phyloP scores from a whole-genome alignment of 1,140 invertebrate species.

The Lepidurus packardi region DNA sequence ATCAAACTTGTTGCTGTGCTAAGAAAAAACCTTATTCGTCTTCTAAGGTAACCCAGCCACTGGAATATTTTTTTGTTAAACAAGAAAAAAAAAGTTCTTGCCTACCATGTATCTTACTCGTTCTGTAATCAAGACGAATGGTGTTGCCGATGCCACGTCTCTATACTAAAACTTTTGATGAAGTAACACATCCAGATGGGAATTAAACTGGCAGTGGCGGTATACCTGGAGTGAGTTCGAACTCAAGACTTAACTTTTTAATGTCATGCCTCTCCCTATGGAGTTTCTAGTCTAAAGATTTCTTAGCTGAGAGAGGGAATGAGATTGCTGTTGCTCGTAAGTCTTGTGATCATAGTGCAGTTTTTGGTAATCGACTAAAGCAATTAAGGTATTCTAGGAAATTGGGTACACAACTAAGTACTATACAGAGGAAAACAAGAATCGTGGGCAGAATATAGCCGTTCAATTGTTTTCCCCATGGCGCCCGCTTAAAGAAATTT shows the following conservation, averaged over 20 bases:
- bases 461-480: neutral
- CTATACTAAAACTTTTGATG: neutral
- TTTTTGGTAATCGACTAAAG: neutral
- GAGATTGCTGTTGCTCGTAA: neutral
- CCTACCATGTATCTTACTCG: neutral
- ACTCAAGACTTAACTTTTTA: no score
- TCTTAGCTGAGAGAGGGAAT: neutral
- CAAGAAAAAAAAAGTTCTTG: no score
- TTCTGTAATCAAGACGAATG: neutral
- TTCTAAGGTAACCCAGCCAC: neutral
- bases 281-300: neutral
- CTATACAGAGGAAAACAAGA: neutral
- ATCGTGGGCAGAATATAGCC: neutral
- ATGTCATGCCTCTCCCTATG: neutral
- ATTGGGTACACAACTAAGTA: neutral
- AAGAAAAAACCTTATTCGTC: neutral
- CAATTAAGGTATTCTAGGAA: neutral
- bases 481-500: neutral
- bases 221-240: no score
- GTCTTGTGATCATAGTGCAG: neutral
- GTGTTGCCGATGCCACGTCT: neutral
- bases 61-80: neutral
- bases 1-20: slow-evolving; percentile 16
- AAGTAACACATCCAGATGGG: neutral
- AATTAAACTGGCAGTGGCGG: no score